Evolutionary conservation across 2,113 vertebrate species (phyloP).

Genomic region (Sorex fumeus): DNA sequence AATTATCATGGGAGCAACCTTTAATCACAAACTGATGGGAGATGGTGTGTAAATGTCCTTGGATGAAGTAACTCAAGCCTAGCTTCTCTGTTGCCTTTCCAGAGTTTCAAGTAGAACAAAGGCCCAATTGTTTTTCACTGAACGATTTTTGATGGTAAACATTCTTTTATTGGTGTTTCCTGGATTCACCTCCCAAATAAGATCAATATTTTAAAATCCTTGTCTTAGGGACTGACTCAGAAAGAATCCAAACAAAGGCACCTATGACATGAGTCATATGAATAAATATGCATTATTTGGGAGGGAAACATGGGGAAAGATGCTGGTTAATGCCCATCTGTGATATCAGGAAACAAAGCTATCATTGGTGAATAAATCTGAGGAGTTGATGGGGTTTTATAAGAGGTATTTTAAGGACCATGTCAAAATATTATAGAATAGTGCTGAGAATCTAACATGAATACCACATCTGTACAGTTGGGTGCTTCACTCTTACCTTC

Average conservation of each 20-base stretch:
- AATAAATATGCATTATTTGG: not conserved
- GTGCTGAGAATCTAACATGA: slow-evolving; percentile 14
- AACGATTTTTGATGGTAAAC: not conserved
- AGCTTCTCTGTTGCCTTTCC: not conserved
- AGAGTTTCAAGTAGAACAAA: not conserved
- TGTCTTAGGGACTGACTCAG: not conserved
- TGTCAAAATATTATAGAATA: not conserved
- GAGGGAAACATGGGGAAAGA: not conserved
- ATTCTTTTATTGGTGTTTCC: slow-evolving; percentile 12
- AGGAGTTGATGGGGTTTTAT: not conserved
- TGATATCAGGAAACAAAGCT: slow-evolving; percentile 24
- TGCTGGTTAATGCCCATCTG: not conserved
- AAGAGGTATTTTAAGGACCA: slow-evolving; percentile 9
- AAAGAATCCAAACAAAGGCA: slow-evolving; percentile 8
- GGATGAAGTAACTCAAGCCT: not conserved
- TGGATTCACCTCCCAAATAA: not conserved
- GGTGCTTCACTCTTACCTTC: not conserved
- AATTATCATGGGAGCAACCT: not conserved
- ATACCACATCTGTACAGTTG: slow-evolving; percentile 53
- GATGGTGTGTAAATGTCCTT: not conserved
- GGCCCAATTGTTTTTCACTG: not conserved
- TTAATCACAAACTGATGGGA: not conserved
- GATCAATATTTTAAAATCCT: not conserved
- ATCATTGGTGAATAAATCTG: not conserved
- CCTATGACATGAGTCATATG: not conserved